Base-by-base conservation (phyloP, 2,888 invertebrate species). In the Marronus borbonicus region DNA sequence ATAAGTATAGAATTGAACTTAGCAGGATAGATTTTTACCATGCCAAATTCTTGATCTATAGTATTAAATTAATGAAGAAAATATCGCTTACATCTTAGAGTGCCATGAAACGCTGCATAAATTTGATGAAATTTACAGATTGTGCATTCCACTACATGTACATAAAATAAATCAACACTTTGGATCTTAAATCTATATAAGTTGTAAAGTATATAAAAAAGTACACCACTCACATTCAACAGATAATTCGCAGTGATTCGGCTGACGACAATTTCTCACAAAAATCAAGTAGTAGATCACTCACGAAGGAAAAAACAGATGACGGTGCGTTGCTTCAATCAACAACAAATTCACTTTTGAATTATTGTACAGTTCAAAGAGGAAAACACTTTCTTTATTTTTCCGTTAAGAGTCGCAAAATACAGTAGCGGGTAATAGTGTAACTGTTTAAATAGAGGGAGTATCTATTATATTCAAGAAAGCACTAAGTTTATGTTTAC, bases 191-290 rank as follows among this genome's bases (percentile, higher is more conserved):
- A 55, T n/a, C 55, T 55, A 55, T 17, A 12, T 44, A 44, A 44
- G 44, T 44, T 44, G 12, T 44, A 44, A 44, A 17, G n/a, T 55
- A 65, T 36, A 39, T 50, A 24, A 69, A 69, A 69, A 36, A 36
- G 5, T 24, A 52, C 52, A 39, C 24, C 36, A 72, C 72, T 72
- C 58, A 72, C 72, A 58, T 72, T 72, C n/a, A 58, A 72, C 14
- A 44, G 20, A 72, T 72, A 28, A 28, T 14, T 55, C 72, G 58
- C 58, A 58, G 72, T 28, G 55, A 20, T 58, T 3, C n/a, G 24
- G 55, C 17, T 8, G 58, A 58, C 24, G 68, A 69, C 39, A 58
- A 39, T 14, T 36, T 70, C 70, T 55, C 60, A 74, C 68, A 68
- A 68, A 68, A 60, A 39, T 44, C 44, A 24, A 52, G 31, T 17